Evolutionary conservation across 2,797 vertebrate species (phyloP), one percentile per base, ranked within the genome.

Genomic region (Sphaeramia orbicularis): DNA sequence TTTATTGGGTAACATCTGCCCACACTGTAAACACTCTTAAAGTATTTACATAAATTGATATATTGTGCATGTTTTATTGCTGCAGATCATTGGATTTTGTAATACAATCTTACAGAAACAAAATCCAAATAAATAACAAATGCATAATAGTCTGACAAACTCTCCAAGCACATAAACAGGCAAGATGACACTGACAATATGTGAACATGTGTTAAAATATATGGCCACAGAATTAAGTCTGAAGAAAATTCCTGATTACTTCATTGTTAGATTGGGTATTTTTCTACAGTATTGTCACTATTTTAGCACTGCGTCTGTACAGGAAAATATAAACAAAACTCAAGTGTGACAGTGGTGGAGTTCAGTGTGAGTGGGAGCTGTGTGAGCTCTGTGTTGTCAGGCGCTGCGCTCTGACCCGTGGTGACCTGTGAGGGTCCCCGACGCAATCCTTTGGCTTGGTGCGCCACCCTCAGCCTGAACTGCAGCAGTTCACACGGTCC

Each of bases 401-500:
- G 93, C 84, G 44, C 81, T 83, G 89, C 70, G 86, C 85, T 71
- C 67, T 92, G 92, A 93, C 90, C 92, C 92, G 87, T 91, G 89
- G 70, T 90, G 93, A 94, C 91, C 92, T 62, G 41, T 62, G 79
- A 69, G 83, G 81, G 74, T 80, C 85, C 78, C 77, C 24, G 43
- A 71, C 78, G 74, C 87, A 89, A 92, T 92, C 89, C 81, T 84
- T 84, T 90, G 71, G 91, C 84, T 86, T 90, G 86, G 90, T 77
- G 92, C 93, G 93, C 93, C 94, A 89, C 89, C 94, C 83, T 92
- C 85, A 86, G 93, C 86, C 88, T 83, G 83, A 85, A 86, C 74
- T 47, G 89, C 86, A 78, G 84, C 89, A 86, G 82, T 92, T 93
- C 92, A 92, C 91, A 89, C 86, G 85, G 83, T 80, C 83, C 64